phyloP scores from a whole-genome alignment of 2,888 invertebrate species.

The Augochlorella aurata region DNA sequence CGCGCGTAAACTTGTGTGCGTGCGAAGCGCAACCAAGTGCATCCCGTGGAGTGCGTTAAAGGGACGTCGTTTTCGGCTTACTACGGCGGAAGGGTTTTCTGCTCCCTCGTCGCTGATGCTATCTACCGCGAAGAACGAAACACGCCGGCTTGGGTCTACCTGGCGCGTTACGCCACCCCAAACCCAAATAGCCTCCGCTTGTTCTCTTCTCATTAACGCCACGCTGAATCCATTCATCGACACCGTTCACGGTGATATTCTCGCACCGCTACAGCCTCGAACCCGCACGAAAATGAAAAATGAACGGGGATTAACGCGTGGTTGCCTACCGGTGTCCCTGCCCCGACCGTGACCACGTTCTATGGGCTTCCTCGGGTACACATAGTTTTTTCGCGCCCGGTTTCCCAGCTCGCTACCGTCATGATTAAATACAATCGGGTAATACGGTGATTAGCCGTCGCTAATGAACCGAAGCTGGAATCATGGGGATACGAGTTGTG shows the following conservation, averaged over 20 bases:
- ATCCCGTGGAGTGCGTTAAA: slow-evolving; percentile 59
- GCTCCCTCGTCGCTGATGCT: slow-evolving; percentile 40
- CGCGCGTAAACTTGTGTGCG: neutral
- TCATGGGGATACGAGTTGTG: too few relatives aligned
- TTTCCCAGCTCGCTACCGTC: too few relatives aligned
- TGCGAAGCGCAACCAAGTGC: slow-evolving; percentile 51
- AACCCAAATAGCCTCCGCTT: slow-evolving; percentile 56
- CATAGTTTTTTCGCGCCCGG: too few relatives aligned
- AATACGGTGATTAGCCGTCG: too few relatives aligned
- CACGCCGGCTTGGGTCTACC: slow-evolving; percentile 42
- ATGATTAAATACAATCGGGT: too few relatives aligned
- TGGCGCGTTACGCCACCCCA: slow-evolving; percentile 50
- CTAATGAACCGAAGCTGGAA: too few relatives aligned
- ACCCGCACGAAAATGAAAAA: slow-evolving; percentile 63
- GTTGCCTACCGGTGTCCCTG: slow-evolving; percentile 34
- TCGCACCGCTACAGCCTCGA: slow-evolving; percentile 21
- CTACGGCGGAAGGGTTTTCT: slow-evolving; percentile 46
- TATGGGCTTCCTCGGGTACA: neutral
- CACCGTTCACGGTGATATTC: slow-evolving; percentile 38
- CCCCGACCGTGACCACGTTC: neutral
- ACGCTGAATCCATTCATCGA: slow-evolving; percentile 62
- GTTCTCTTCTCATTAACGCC: slow-evolving; percentile 69
- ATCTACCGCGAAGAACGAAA: slow-evolving; percentile 56
- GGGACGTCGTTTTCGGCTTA: slow-evolving; percentile 57
- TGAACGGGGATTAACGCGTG: slow-evolving; percentile 62